phyloP scores from a whole-genome alignment of 2,888 invertebrate genomes.

The Nemurella pictetii region DNA sequence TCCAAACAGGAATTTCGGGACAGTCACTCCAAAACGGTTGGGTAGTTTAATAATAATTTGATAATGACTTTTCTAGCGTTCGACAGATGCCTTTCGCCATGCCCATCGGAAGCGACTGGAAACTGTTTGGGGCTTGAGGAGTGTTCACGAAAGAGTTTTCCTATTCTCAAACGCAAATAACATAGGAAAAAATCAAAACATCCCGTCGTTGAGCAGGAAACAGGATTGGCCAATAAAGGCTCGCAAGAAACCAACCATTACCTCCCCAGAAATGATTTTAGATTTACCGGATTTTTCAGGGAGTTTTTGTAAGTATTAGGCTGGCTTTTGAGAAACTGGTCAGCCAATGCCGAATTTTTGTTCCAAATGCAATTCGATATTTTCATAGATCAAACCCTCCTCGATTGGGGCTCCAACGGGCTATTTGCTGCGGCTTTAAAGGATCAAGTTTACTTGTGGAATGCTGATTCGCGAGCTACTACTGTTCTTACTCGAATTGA shows the following conservation, averaged over 20 bases:
- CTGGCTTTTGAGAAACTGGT: no score
- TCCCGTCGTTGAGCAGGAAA: background rate
- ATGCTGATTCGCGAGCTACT: background rate
- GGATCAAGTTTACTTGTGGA: background rate
- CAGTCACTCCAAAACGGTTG: no score
- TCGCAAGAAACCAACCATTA: background rate
- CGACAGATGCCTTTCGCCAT: background rate
- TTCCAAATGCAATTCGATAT: background rate
- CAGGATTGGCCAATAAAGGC: background rate
- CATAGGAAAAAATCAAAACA: background rate
- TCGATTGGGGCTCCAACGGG: background rate
- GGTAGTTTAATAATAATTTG: no score
- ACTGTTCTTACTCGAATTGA: background rate
- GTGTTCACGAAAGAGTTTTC: background rate
- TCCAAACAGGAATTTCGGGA: no score
- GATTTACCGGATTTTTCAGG: background rate
- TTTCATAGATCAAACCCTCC: background rate
- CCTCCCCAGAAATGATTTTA: background rate
- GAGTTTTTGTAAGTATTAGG: background rate
- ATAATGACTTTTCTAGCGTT: background rate
- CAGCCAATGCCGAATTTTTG: background rate
- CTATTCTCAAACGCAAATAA: background rate
- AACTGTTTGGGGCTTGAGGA: background rate
- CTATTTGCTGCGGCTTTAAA: background rate
- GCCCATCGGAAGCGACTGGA: background rate